Base-by-base conservation (phyloP, 2,888 invertebrate genomes). In the Endotricha flammealis region DNA sequence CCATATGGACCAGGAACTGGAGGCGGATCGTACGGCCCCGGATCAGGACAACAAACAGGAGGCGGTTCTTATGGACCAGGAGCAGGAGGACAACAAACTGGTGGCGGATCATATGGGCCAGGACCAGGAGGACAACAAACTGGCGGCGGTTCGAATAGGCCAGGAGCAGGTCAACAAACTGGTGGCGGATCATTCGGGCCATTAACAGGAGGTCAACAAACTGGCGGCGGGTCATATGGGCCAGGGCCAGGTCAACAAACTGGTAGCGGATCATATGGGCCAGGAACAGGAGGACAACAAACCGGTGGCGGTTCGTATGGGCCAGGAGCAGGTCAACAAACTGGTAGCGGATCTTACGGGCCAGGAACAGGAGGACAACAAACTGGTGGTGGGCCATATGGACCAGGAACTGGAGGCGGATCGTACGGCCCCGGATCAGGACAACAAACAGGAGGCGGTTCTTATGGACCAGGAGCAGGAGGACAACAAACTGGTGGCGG, bases 211-310 rank as follows among this genome's bases (percentile, higher is more conserved):
- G 14, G 14, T 1, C 28, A 12, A 9, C 28, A 28, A 20, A 29
- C 32, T 20, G 20, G 20, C n/a, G 20, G 20, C n/a, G 20, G 20
- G 7, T 9, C 28, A 13, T 28, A 28, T 13, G 13, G 6, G 4
- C 8, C 12, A n/a, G 28, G 28, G 2, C 8, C 8, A 8, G 12
- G n/a, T 2, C 28, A 8, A 28, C 28, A 11, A 28, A n/a, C 28
- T 12, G 3, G 3, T 6, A n/a, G 20, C 13, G 3, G 28, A 4
- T 8, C 12, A 28, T 28, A 28, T n/a, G 6, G n/a, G 13, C 28
- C 33, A 2, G 41, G 42, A 5, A 20, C 41, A 4, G 42, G 28
- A 2, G 50, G 39, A 10, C 46, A 45, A 36, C 45, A 43, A 28
- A 39, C 33, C 7, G 40, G 28, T 3, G 36, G 20, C 0, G 22